Evolutionary conservation across 2,888 invertebrate genomes (phyloP), one percentile per base, ranked within the genome.

Genomic region (Argyresthia goedartella): DNA sequence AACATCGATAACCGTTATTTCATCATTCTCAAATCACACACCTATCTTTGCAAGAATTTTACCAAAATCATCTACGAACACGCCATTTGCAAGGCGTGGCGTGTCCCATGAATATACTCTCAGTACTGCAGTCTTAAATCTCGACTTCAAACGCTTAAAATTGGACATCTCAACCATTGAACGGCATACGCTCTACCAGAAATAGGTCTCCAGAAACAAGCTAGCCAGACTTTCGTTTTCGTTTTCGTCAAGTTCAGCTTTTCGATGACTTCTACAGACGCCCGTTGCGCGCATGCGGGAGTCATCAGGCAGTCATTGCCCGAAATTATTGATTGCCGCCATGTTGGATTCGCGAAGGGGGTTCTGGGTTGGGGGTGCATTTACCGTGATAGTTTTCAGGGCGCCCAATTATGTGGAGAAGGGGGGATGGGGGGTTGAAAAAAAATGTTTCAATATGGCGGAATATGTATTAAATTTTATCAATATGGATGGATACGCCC

Each of bases 241-340:
- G 79, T 63, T 77, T 25, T 84, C 85, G 82, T 84, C 86, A 86
- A 86, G 85, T 86, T 85, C 85, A 85, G 81, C 69, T 79, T 80
- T 81, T 80, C 78, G 79, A 81, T 81, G 84, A 82, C 69, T 81
- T 71, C 47, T 59, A 60, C 51, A 41, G 49, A 62, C 56, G 65
- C 60, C 54, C 51, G 56, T 57, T 65, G 49, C 69, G 80, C 86
- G 86, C 84, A 81, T 82, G 84, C 69, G 71, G 72, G 66, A 82
- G 73, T 86, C 86, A 87, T 84, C 86, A 51, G 51, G 76, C 82
- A 85, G 81, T 87, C 85, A 87, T 87, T 79, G 87, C 84, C 82
- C 79, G 76, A 73, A 78, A 79, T 78, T 87, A 87, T 87, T 84
- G 87, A 87, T 87, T 81, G 73, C 77, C 63, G 84, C 82, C 85